Base-by-base conservation (phyloP, 2,113 vertebrate genomes). In the Cyprinodon brontotheroides region DNA sequence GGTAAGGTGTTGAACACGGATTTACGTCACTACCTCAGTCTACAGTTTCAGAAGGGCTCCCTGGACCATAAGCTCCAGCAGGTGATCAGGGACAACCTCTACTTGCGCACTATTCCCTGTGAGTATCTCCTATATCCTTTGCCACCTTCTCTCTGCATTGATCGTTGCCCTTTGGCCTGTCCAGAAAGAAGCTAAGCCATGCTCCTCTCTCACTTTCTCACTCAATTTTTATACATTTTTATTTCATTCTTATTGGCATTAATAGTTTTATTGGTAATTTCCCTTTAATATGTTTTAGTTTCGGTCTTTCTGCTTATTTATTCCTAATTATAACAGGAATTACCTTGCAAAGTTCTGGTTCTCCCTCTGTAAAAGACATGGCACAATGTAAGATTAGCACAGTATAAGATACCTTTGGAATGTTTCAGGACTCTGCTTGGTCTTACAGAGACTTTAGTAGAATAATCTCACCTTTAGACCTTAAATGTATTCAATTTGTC, bases 21-120 rank as follows among this genome's bases (percentile, higher is more conserved):
- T 90, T 90, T 99, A 89, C 96, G 96, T 59, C 98, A 99, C 91
- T 99, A 99, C 92, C 92, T 99, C 94, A 99, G 97, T 88, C 95
- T 99, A 84, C 98, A 99, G 93, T 99, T 99, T 92, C 97, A 99
- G 93, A 99, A 99, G 86, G 98, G 98, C 84, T 99, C 98, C 0
- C 86, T 97, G 93, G 98, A 99, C 92, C 98, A 99, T 81, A 98
- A 99, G 88, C 96, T 99, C 17, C 98, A 99, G 94, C 98, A 99
- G 93, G 96, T 98, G 88, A 99, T 99, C 93, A 95, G 98, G 92
- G 98, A 99, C 93, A 99, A 99, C 92, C 95, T 99, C 82, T 99
- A 99, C 92, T 90, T 99, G 89, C 96, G 98, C 90, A 99, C 98
- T 78, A 98, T 99, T 87, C 98, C 98, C 80, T 99, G 98, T 99